A percentile compares a stretch with the other conserved stretches of the same genome.
phyloP scores from a whole-genome alignment of 2,797 vertebrate genomes.

The Erethizon dorsatum region DNA sequence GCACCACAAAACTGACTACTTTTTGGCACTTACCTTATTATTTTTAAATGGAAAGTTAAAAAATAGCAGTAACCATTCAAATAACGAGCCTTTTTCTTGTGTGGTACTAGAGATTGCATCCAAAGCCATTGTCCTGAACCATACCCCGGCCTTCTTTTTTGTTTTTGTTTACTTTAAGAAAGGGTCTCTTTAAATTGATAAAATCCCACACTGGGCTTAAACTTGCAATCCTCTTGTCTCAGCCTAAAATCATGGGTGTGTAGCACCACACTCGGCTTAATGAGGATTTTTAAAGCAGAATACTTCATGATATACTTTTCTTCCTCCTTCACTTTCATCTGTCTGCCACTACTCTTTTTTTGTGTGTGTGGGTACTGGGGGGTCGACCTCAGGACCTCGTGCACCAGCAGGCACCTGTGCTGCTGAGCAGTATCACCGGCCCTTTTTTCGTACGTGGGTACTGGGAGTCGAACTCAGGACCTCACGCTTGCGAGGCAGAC shows the following conservation, averaged over 20 bases:
- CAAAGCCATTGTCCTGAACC: not conserved
- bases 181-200: not conserved
- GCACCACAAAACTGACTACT: not conserved
- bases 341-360: not conserved
- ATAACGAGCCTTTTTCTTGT: not conserved
- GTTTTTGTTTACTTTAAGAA: not conserved
- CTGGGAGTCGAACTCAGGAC: too few relatives aligned
- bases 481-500: too few relatives aligned
- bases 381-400: too few relatives aligned
- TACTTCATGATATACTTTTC: not conserved
- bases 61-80: not conserved
- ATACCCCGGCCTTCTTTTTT: not conserved
- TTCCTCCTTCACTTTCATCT: not conserved
- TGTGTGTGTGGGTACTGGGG: too few relatives aligned
- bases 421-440: too few relatives aligned
- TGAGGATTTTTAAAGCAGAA: not conserved
- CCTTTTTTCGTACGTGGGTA: too few relatives aligned
- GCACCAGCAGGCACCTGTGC: too few relatives aligned
- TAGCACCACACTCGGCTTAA: not conserved
- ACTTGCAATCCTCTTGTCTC: not conserved
- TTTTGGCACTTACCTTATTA: not conserved
- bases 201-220: not conserved
- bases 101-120: not conserved
- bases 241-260: not conserved
- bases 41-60: not conserved